phyloP scores from a whole-genome alignment of 2,113 vertebrate species.

The Saimiri boliviensis region DNA sequence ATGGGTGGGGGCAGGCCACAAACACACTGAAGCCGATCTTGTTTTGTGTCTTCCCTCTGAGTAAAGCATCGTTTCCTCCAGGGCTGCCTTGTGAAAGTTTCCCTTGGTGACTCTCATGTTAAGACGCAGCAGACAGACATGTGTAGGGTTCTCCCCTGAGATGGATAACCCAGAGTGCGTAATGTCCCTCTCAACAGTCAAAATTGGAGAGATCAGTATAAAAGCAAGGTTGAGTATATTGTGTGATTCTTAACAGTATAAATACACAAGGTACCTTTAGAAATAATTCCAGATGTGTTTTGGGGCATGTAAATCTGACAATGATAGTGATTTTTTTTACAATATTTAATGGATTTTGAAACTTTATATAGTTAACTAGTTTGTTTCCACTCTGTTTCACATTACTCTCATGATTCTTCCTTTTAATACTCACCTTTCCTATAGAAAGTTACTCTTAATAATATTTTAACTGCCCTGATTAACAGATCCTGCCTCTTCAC shows the following conservation, averaged over 20 bases:
- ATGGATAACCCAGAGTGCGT: neutral
- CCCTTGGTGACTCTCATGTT: neutral
- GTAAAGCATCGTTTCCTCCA: neutral
- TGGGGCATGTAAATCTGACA: neutral
- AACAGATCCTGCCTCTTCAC: neutral
- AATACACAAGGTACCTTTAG: neutral
- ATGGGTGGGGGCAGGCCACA: neutral
- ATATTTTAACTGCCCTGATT: neutral
- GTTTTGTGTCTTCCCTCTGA: neutral
- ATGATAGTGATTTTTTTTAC: neutral
- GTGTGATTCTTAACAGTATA: neutral
- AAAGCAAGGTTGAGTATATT: neutral
- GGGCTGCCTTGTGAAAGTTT: neutral
- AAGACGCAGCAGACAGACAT: neutral
- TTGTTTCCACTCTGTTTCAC: neutral
- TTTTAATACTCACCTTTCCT: neutral
- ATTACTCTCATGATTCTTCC: neutral
- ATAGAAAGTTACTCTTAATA: neutral
- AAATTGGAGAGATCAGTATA: neutral
- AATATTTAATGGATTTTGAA: neutral
- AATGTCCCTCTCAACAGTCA: neutral
- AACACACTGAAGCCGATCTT: neutral
- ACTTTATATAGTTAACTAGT: neutral
- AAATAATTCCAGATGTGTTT: neutral
- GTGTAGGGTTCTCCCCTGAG: neutral